Base-by-base conservation (phyloP, 2,797 vertebrate species). In the Poeciliopsis paucimaculata region DNA sequence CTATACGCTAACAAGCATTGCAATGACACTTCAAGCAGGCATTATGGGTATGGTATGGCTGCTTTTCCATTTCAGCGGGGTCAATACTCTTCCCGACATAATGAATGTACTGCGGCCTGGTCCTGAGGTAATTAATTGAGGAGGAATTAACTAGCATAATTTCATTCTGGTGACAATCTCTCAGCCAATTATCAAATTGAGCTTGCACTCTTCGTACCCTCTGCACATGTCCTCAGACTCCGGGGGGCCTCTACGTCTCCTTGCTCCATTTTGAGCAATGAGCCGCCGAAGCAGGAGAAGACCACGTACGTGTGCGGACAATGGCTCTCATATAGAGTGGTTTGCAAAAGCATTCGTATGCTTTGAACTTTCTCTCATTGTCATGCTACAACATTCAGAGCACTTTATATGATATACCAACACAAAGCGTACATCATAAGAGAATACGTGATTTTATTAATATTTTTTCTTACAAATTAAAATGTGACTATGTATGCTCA, bases 141-240 rank as follows among this genome's bases (percentile, higher is more conserved):
- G 87, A 90, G 90, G 94, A 94, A 96, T 96, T 95, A 96, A 95
- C 94, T 90, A 88, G 92, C 93, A 94, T 94, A 94, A 94, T 96
- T 95, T 94, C 90, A 95, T 95, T 95, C 93, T 90, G 92, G 90
- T 91, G 95, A 93, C 89, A 84, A 95, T 94, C 93, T 94, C 90
- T 87, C 90, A 87, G 92, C 93, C 94, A 95, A 95, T 96, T 95
- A 96, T 91, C 91, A 92, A 94, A 94, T 90, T 91, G 46, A 72
- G 87, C 84, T 86, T 79, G 77, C 73, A 41, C 88, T 78, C 86
- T 88, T 51, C 46, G 75, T 80, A 75, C 77, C 72, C 78, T 80
- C 75, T 49, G 62, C 80, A 70, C 73, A 20, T 57, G 2, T 57
- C 81, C 76, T 76, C 47, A 41, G 49, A 72, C 86, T 49, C 62